Evolutionary conservation across 2,888 invertebrate species (phyloP).

Genomic region (Dicycla oo): DNA sequence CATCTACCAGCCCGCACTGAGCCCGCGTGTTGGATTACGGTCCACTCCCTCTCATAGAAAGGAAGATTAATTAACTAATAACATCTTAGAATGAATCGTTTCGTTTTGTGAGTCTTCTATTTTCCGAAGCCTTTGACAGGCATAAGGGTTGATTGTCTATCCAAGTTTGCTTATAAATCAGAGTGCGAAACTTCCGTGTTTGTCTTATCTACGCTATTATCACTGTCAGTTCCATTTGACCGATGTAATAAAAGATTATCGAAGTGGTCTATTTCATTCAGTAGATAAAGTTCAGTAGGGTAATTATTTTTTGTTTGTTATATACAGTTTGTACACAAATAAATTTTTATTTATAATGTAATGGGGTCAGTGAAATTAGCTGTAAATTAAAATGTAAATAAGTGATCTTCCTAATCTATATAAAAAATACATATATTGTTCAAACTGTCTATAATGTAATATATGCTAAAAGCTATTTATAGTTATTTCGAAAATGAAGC

Average conservation of each 20-base stretch:
- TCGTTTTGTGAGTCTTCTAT: conserved; percentile 11
- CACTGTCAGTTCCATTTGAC: conserved; percentile 24
- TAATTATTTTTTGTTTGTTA: neutral
- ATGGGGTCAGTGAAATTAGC: neutral
- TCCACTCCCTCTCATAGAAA: too few relatives aligned
- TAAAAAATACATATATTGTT: neutral
- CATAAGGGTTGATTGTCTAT: conserved; percentile 29
- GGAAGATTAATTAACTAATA: conserved; percentile 22
- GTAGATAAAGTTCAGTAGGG: neutral
- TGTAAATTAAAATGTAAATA: neutral
- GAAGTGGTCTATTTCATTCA: neutral
- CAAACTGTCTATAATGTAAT: neutral
- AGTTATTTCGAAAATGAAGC: conserved; percentile 44
- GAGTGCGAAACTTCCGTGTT: conserved; percentile 34
- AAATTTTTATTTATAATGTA: neutral
- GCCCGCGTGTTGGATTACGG: neutral
- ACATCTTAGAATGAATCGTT: conserved; percentile 36
- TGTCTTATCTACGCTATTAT: conserved; percentile 16
- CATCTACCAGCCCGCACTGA: neutral
- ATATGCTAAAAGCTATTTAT: conserved; percentile 13
- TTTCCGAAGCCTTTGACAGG: conserved; percentile 19
- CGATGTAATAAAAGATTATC: conserved; percentile 21
- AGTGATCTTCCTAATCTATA: neutral
- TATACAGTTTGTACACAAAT: neutral
- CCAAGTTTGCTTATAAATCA: conserved; percentile 52